Percentiles rank a stretch among this genome's conserved stretches.
Conservation (phyloP, 2,888 invertebrate species). For the Acrobeloides nanus region DNA sequence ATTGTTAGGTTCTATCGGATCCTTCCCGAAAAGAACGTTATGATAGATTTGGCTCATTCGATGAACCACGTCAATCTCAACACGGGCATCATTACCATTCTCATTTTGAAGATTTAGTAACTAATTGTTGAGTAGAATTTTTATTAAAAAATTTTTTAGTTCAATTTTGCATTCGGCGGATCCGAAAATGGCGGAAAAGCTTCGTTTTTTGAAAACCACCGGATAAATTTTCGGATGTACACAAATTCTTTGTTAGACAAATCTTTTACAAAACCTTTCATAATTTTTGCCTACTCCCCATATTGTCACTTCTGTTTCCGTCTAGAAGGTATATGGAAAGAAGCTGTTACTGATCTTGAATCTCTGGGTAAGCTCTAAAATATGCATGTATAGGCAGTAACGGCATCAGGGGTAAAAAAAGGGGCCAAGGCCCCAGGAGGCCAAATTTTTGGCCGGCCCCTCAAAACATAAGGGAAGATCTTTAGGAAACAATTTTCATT, state of each 20-base stretch:
- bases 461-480: too few species aligned
- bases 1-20: slow-evolving; percentile 19
- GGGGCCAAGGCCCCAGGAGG: too few species aligned
- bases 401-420: too few species aligned
- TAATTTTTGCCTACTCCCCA: slow-evolving; percentile 57
- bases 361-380: slow-evolving; percentile 52
- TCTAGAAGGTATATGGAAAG: slow-evolving; percentile 55
- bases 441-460: too few species aligned
- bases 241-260: slow-evolving; percentile 36
- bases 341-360: slow-evolving; percentile 55
- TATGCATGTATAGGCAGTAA: too few species aligned
- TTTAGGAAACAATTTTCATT: slow-evolving; percentile 5
- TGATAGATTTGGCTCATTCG: slow-evolving; percentile 46
- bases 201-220: slow-evolving; percentile 36
- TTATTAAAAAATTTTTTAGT: slow-evolving; percentile 15
- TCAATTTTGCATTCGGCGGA: slow-evolving; percentile 29
- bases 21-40: slow-evolving; percentile 31
- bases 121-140: slow-evolving; percentile 1
- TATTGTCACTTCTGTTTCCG: slow-evolving; percentile 57
- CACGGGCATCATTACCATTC: slow-evolving; percentile 15
- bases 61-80: slow-evolving; percentile 28
- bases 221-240: slow-evolving; percentile 37
- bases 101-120: slow-evolving; percentile 37
- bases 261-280: slow-evolving; percentile 54
- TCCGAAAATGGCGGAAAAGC: slow-evolving; percentile 24